Evolutionary conservation across 2,888 invertebrate genomes (phyloP).

Genomic region (Eudiplozoon nipponicum): DNA sequence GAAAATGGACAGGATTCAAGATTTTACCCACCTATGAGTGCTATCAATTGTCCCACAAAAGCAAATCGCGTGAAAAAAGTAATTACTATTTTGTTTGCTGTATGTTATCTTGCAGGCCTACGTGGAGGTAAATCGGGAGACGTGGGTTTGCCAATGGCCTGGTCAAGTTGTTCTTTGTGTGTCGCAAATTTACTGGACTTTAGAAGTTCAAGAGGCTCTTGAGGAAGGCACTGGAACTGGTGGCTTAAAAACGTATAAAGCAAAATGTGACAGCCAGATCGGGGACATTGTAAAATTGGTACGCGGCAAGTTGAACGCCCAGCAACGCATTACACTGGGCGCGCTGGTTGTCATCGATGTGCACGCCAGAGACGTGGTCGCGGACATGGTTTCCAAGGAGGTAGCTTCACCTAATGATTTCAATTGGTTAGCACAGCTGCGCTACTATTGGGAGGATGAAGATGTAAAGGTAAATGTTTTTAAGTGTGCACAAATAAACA

Average conservation of each 20-base stretch:
- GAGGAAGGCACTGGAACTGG: slow-evolving; percentile 30
- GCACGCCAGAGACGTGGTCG: slow-evolving; percentile 55
- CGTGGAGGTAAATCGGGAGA: slow-evolving; percentile 29
- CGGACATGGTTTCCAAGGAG: slow-evolving; percentile 29
- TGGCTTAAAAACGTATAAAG: slow-evolving; percentile 33
- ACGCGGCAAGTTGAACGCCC: slow-evolving; percentile 47
- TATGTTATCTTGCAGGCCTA: slow-evolving; percentile 22
- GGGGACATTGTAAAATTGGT: slow-evolving; percentile 43
- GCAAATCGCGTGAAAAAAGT: too few species aligned
- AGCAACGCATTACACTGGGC: slow-evolving; percentile 56
- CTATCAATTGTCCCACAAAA: too few species aligned
- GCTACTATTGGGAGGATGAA: slow-evolving; percentile 40
- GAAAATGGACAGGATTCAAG: too few species aligned
- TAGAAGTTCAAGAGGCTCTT: slow-evolving; percentile 42
- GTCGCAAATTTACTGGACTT: slow-evolving; percentile 49
- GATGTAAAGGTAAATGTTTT: slow-evolving; percentile 21
- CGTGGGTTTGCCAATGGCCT: slow-evolving; percentile 65
- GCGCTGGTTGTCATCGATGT: slow-evolving; percentile 66
- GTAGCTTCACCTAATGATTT: slow-evolving; percentile 42
- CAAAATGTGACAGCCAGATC: slow-evolving; percentile 34
- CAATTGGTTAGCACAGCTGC: slow-evolving; percentile 54
- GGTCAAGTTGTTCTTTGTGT: slow-evolving; percentile 53
- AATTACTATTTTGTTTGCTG: too few species aligned
- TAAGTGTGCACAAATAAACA: too few species aligned
- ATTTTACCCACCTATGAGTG: too few species aligned